These are phyloP conservation scores for Pseudochromis fuscus DNA, from an alignment of 2,797 vertebrate genomes.

Conservation along the genomic window DNA sequence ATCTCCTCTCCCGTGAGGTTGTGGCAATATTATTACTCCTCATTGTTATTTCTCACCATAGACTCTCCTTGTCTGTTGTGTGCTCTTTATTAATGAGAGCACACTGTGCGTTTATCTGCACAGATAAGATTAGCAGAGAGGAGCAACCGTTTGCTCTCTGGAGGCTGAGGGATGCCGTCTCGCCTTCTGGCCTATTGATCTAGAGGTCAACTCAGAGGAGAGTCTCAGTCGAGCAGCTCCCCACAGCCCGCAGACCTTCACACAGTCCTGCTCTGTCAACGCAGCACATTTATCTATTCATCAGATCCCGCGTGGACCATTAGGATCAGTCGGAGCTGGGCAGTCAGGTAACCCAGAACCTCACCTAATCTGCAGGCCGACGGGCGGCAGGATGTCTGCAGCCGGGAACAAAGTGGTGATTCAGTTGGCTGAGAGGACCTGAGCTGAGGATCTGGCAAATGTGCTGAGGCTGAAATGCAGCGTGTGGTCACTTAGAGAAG, in stretches of 20 bases:
- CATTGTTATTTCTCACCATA: conserved; percentile 41
- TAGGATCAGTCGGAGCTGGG: conserved; percentile 36
- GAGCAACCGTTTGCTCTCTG: conserved; percentile 34
- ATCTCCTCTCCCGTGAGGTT: conserved; percentile 13
- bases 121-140: conserved; percentile 45
- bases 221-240: conserved; percentile 36
- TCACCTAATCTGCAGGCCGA: conserved; percentile 45
- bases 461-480: conserved; percentile 22
- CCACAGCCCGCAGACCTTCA: conserved; percentile 19
- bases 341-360: conserved; percentile 45
- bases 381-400: conserved; percentile 34
- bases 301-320: conserved; percentile 42
- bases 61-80: conserved; percentile 39
- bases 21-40: conserved; percentile 27
- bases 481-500: conserved; percentile 20
- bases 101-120: conserved; percentile 32
- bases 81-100: conserved; percentile 56
- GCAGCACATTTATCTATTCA: conserved; percentile 43
- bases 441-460: conserved; percentile 43
- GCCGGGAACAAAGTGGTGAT: conserved; percentile 41
- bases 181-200: conserved; percentile 52
- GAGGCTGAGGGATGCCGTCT: conserved; percentile 26
- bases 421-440: conserved; percentile 29
- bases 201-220: conserved; percentile 45
- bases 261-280: conserved; percentile 38